phyloP scores from a whole-genome alignment of 2,113 vertebrate genomes.

The Oncorhynchus gorbuscha region DNA sequence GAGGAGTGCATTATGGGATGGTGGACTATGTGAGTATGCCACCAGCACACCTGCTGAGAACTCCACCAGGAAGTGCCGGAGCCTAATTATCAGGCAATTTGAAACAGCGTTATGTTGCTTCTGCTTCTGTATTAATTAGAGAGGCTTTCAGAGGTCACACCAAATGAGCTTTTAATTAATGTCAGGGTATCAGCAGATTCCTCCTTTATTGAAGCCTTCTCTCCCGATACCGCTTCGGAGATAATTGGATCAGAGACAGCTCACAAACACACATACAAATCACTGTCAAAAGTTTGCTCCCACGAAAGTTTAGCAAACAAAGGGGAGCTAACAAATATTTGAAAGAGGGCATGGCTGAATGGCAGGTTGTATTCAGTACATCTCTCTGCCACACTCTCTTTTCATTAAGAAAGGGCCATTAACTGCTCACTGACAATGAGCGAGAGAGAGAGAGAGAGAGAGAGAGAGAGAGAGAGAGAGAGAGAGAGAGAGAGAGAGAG shows the following conservation, averaged over 20 bases:
- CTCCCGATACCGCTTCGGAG: conserved; percentile 45
- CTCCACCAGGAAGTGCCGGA: conserved; percentile 51
- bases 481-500: too few relatives aligned
- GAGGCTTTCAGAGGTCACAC: conserved; percentile 63
- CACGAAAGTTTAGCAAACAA: conserved; percentile 37
- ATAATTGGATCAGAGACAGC: conserved; percentile 38
- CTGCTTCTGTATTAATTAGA: conserved; percentile 64
- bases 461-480: too few relatives aligned
- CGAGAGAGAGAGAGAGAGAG: not conserved
- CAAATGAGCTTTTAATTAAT: conserved; percentile 69
- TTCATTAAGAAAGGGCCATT: conserved; percentile 43
- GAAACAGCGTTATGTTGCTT: conserved; percentile 56
- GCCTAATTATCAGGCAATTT: conserved; percentile 68
- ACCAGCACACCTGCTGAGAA: conserved; percentile 54
- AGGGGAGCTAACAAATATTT: conserved; percentile 48
- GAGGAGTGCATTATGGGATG: conserved; percentile 28
- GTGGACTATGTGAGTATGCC: conserved; percentile 38
- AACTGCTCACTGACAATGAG: conserved; percentile 13
- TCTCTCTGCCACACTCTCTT: conserved; percentile 7
- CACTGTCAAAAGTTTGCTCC: conserved; percentile 40
- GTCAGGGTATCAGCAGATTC: conserved; percentile 51
- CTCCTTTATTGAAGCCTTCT: conserved; percentile 37
- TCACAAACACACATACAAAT: conserved; percentile 40
- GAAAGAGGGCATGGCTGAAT: conserved; percentile 37
- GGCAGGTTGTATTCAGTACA: conserved; percentile 10